Percentiles rank a stretch among this genome's conserved stretches.
phyloP scores from a whole-genome alignment of 2,888 invertebrate genomes.

The Anarsia innoxiella region DNA sequence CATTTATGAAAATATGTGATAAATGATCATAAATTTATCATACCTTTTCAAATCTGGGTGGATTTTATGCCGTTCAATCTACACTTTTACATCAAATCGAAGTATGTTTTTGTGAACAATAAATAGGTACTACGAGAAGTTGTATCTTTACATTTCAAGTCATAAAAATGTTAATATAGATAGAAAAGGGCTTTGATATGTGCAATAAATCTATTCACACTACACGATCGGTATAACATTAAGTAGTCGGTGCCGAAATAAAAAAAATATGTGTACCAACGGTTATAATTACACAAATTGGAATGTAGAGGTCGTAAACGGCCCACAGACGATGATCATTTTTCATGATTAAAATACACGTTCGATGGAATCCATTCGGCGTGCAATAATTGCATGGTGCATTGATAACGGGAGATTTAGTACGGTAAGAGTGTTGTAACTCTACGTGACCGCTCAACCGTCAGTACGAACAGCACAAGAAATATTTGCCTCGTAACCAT shows the following conservation, averaged over 20 bases:
- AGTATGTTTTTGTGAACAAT: no score
- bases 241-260: slow-evolving; percentile 8
- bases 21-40: no score
- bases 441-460: slow-evolving; percentile 10
- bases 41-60: no score
- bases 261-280: slow-evolving; percentile 9
- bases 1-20: no score
- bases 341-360: slow-evolving; percentile 20
- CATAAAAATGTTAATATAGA: slow-evolving; percentile 9
- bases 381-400: slow-evolving; percentile 18
- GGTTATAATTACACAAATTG: slow-evolving; percentile 17
- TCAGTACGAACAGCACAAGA: neutral
- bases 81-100: no score
- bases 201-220: slow-evolving; percentile 35
- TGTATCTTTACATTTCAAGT: no score
- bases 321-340: slow-evolving; percentile 13
- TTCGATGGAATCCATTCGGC: slow-evolving; percentile 14
- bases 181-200: slow-evolving; percentile 35
- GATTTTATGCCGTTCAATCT: no score
- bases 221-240: slow-evolving; percentile 1
- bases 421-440: slow-evolving; percentile 14
- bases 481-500: neutral
- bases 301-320: slow-evolving; percentile 16
- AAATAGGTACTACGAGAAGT: no score
- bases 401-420: slow-evolving; percentile 21